phyloP scores from a whole-genome alignment of 2,797 vertebrate species.

The Vespertilio murinus region DNA sequence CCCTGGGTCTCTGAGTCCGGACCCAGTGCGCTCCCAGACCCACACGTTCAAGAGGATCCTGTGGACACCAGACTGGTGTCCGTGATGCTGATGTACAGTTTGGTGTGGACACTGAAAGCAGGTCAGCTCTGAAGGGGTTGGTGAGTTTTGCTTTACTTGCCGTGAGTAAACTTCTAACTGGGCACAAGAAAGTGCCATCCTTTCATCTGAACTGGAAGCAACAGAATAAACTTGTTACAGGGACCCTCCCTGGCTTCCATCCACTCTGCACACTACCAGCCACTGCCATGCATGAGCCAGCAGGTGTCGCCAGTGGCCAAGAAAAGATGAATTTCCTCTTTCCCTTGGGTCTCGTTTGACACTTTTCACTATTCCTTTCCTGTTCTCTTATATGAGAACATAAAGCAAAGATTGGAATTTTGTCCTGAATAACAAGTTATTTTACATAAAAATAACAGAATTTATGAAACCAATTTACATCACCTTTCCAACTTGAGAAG shows the following conservation, averaged over 20 bases:
- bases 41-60: background rate
- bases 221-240: background rate
- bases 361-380: background rate
- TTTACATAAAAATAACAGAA: background rate
- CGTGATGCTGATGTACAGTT: fast-evolving
- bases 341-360: background rate
- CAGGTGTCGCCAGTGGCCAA: background rate
- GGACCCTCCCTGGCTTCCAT: background rate
- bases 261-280: background rate
- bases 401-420: background rate
- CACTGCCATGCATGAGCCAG: background rate
- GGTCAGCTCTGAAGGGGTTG: too few relatives aligned
- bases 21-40: background rate
- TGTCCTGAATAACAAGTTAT: background rate
- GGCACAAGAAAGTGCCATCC: too few relatives aligned
- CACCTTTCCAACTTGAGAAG: background rate
- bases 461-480: background rate
- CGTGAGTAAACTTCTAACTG: too few relatives aligned
- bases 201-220: background rate
- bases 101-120: background rate
- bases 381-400: background rate
- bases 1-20: background rate
- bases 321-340: background rate
- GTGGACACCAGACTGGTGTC: background rate
- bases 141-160: background rate